Base-by-base conservation (phyloP, 1,140 invertebrate genomes). In the Lepidostoma basale region DNA sequence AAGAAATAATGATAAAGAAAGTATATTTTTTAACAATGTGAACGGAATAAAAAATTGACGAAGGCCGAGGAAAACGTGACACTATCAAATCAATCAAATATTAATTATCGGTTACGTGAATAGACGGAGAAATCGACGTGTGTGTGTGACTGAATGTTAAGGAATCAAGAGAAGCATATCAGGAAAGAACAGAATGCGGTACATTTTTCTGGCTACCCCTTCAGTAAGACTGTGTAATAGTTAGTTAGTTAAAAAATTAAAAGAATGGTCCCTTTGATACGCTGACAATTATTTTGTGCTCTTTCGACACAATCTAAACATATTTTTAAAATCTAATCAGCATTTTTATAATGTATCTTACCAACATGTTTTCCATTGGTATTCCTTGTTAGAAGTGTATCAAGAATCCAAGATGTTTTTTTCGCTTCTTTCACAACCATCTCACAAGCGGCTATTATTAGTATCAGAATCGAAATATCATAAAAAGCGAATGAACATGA, bases 361-460 rank as follows among this genome's bases (percentile, higher is more conserved):
- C n/a, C n/a, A n/a, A n/a, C n/a, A n/a, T n/a, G n/a, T 20, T 3
- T 33, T 30, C 52, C 52, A 6, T 26, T 30, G n/a, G 22, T 18
- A 14, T 16, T 52, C 9, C n/a, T 20, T 28, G 47, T 14, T 20
- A 49, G 9, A 3, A 66, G 4, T 9, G 36, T 4, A 58, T 66
- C 63, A 12, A 66, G 36, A n/a, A 66, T 28, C 4, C 25, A n/a
- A 16, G 63, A 66, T 8, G 52, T 56, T 42, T 28, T 56, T 18
- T 66, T 66, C n/a, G 63, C 49, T 58, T 66, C 63, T 3, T 39
- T 56, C 4, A 58, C 25, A 12, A 58, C 63, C 73, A 33, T 54
- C 40, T 71, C 12, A 68, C 47, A 40, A 74, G 72, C 59, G 70
- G 58, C 14, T 74, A 74, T 49, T 73, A 73, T 44, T 62, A 20